Conservation (phyloP, 1,140 invertebrate species). For the Papilio xuthus region DNA sequence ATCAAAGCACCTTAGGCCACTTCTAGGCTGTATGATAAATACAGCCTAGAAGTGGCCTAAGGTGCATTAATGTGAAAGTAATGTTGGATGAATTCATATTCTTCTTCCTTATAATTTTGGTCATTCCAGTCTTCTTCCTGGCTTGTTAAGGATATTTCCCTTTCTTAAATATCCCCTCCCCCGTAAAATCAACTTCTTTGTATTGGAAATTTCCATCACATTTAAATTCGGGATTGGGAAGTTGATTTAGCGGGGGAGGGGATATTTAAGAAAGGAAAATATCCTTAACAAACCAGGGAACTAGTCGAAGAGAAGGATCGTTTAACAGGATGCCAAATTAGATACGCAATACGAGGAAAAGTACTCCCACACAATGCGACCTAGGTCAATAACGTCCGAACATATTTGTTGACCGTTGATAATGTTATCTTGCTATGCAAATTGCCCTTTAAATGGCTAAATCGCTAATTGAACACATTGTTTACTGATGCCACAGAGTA, state of each 20-base stretch:
- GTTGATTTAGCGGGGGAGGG: background rate
- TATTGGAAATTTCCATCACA: too few species aligned
- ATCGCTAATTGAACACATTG: constrained; percentile 66
- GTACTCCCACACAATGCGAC: constrained; percentile 44
- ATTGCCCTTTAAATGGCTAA: constrained; percentile 71
- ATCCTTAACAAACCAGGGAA: background rate
- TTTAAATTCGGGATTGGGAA: background rate
- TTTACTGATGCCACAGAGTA: constrained; percentile 39
- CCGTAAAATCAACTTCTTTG: background rate
- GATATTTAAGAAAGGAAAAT: background rate
- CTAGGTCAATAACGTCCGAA: constrained; percentile 61
- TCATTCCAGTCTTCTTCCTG: background rate
- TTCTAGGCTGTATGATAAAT: too few species aligned
- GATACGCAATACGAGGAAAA: constrained; percentile 29
- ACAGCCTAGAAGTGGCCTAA: background rate
- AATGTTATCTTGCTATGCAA: constrained; percentile 71
- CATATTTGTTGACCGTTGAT: constrained; percentile 64
- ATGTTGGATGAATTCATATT: background rate
- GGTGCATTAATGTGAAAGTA: too few species aligned
- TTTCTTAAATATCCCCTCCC: background rate
- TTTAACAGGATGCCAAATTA: background rate
- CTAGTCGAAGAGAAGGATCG: background rate
- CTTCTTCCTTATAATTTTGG: background rate
- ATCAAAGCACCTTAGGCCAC: background rate
- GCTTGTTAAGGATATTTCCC: background rate